These are phyloP conservation scores for Pyxicephalus adspersus DNA, from an alignment of 2,113 vertebrate species.

Conservation along the genomic window DNA sequence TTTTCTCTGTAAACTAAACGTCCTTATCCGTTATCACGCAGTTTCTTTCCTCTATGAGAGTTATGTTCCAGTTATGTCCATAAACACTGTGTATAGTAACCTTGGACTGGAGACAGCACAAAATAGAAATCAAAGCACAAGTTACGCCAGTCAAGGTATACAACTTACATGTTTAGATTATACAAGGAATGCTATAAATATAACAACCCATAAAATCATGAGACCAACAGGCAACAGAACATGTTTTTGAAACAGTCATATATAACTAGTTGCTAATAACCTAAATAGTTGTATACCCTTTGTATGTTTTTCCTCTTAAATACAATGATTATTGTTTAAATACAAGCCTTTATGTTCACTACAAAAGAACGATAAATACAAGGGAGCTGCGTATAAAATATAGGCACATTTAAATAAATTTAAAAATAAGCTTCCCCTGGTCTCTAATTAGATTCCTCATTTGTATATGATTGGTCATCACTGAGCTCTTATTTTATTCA, in stretches of 20 bases:
- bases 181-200: constrained; percentile 27
- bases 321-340: background rate
- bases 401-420: too few species aligned
- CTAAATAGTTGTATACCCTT: too few species aligned
- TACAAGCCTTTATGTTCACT: too few species aligned
- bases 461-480: too few species aligned
- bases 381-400: too few species aligned
- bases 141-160: constrained; percentile 53
- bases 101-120: constrained; percentile 16
- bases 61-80: background rate
- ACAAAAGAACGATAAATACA: too few species aligned
- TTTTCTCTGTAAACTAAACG: background rate
- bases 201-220: constrained; percentile 13
- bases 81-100: constrained; percentile 23
- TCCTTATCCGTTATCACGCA: constrained; percentile 14
- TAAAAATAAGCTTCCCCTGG: too few species aligned
- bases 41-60: constrained; percentile 16
- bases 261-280: background rate
- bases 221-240: background rate
- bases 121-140: constrained; percentile 24
- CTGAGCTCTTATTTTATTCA: too few species aligned
- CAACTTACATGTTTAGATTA: constrained; percentile 36
- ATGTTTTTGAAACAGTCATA: constrained; percentile 13
- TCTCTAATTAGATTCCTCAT: too few species aligned
- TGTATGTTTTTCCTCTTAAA: too few species aligned